phyloP scores from a whole-genome alignment of 2,797 vertebrate genomes.

The Sparidentex hasta region DNA sequence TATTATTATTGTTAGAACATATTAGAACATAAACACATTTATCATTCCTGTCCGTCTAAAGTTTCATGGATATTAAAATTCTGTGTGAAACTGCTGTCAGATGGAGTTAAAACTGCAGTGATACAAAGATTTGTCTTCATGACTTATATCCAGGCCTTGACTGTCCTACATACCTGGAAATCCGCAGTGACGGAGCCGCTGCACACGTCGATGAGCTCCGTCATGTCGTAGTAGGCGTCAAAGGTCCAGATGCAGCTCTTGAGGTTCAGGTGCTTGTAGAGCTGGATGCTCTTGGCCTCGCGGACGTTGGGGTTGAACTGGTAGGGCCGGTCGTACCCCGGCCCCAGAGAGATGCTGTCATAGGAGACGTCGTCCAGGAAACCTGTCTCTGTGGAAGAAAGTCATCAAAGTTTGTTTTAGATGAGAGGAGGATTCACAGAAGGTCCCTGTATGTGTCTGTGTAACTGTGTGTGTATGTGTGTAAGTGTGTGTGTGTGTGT shows the following conservation, averaged over 20 bases:
- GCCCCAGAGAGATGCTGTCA: constrained; percentile 89
- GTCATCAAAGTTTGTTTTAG: neutral
- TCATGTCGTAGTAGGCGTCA: constrained; percentile 98
- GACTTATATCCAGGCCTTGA: neutral
- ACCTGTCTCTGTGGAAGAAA: constrained; percentile 87
- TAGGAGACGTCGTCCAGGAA: constrained; percentile 92
- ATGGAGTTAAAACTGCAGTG: neutral
- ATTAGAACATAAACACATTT: too few species aligned
- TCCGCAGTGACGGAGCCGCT: constrained; percentile 96
- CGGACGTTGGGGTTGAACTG: constrained; percentile 92
- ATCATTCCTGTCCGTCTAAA: too few species aligned
- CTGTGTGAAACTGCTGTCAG: neutral
- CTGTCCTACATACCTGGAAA: constrained; percentile 90
- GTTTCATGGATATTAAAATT: neutral
- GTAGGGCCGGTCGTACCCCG: constrained; percentile 95
- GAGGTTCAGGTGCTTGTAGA: constrained; percentile 98
- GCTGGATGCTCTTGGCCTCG: constrained; percentile 92
- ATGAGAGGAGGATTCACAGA: neutral
- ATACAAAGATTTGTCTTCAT: neutral
- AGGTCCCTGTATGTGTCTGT: neutral
- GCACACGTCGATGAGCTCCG: constrained; percentile 96
- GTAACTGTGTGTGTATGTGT: neutral
- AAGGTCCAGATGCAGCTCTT: constrained; percentile 99
- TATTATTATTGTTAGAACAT: too few species aligned
- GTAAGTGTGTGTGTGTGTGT: neutral